Conservation (phyloP, 2,888 invertebrate genomes). For the Lochmaea capreae region DNA sequence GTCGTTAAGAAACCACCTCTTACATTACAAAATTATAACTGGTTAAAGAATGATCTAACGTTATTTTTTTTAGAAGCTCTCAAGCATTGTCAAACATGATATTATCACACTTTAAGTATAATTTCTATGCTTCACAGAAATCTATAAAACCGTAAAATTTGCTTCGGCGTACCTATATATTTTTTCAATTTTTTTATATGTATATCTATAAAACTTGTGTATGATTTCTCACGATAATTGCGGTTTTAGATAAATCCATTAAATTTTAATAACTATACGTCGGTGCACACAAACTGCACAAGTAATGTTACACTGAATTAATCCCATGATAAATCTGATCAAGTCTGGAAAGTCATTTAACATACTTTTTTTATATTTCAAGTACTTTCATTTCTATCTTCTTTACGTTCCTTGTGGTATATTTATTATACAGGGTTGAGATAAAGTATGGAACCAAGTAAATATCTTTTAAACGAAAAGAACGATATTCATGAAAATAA, state of each 20-base stretch:
- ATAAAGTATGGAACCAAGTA: too few species aligned
- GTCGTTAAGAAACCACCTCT: neutral
- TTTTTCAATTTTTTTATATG: neutral
- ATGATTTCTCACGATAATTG: conserved; percentile 28
- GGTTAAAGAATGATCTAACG: conserved; percentile 3
- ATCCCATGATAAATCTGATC: too few species aligned
- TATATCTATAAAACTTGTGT: conserved; percentile 10
- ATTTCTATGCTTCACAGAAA: conserved; percentile 27
- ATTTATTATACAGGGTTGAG: too few species aligned
- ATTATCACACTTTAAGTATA: conserved; percentile 20
- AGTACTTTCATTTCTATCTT: too few species aligned
- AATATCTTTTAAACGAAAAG: too few species aligned
- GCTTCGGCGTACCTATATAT: conserved; percentile 12
- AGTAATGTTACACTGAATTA: neutral
- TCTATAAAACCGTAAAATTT: conserved; percentile 21
- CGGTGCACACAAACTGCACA: neutral
- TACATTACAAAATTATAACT: neutral
- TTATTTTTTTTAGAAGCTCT: conserved; percentile 2
- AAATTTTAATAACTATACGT: conserved; percentile 9
- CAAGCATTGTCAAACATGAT: conserved; percentile 22
- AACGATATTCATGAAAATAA: too few species aligned
- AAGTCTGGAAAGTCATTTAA: too few species aligned
- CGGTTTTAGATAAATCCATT: conserved; percentile 10
- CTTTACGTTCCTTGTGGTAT: too few species aligned
- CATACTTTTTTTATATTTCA: too few species aligned